Conservation (phyloP, 1,140 invertebrate genomes). For the Saccostrea glomerata region DNA sequence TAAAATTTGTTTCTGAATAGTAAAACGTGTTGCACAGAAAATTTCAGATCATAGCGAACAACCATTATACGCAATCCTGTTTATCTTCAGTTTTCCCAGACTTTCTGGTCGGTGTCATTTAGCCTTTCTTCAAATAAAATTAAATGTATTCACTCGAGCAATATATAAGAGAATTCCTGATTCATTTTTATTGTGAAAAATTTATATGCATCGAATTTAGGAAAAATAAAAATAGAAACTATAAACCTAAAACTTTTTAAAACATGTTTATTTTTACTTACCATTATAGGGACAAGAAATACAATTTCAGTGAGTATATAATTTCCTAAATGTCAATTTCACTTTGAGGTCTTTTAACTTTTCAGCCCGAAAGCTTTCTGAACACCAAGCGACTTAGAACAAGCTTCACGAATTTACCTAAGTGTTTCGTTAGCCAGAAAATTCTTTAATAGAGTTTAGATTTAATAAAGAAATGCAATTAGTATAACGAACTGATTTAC, state of each 20-base stretch:
- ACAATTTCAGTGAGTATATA: neutral
- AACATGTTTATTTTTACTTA: too few relatives aligned
- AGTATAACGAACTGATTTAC: conserved; percentile 38
- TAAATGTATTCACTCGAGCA: neutral
- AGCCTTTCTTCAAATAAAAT: neutral
- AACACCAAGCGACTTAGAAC: neutral
- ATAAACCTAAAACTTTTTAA: too few relatives aligned
- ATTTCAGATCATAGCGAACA: conserved; percentile 5
- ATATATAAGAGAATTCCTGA: too few relatives aligned
- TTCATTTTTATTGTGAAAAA: too few relatives aligned
- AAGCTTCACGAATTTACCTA: conserved; percentile 2
- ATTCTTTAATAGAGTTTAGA: conserved; percentile 29
- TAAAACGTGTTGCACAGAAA: neutral
- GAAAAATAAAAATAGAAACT: too few relatives aligned
- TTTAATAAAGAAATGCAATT: conserved; percentile 37
- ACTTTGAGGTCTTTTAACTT: neutral
- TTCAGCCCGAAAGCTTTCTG: neutral
- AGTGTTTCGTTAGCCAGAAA: conserved; percentile 10
- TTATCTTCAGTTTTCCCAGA: neutral
- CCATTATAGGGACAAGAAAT: too few relatives aligned
- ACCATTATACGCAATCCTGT: neutral
- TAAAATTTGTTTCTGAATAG: neutral
- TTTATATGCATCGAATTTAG: too few relatives aligned
- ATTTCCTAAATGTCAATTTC: neutral
- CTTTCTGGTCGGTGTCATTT: neutral